Evolutionary conservation across 37 sponge, comb jelly and placozoan species (phyloP).

Genomic region (Geodia barretti): DNA sequence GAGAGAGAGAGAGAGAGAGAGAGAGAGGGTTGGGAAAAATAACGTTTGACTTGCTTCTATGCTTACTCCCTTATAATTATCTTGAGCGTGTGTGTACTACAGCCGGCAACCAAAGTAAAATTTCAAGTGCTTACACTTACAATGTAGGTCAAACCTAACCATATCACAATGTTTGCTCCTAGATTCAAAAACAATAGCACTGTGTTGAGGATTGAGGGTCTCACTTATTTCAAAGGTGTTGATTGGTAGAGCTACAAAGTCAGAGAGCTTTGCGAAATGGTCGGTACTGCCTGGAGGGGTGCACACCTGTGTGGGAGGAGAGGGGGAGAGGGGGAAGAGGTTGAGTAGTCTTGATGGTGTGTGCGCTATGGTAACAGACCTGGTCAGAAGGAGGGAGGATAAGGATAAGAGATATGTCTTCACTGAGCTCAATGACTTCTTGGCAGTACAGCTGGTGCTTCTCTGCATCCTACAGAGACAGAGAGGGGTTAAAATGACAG

Average conservation of each 20-base stretch:
- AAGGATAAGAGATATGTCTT: constrained; percentile 75
- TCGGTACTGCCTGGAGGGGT: constrained; percentile 77
- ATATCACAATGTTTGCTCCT: too few species aligned
- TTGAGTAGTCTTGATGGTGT: constrained; percentile 70
- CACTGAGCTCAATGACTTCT: constrained; percentile 87
- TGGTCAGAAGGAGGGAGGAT: constrained; percentile 74
- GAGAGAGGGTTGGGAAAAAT: too few species aligned
- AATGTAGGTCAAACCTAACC: too few species aligned
- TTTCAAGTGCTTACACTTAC: too few species aligned
- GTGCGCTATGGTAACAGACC: constrained; percentile 24
- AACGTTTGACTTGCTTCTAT: too few species aligned
- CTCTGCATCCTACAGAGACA: constrained; percentile 40
- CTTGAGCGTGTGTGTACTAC: too few species aligned
- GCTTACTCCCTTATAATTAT: too few species aligned
- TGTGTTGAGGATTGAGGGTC: neutral
- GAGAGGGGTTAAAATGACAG: neutral
- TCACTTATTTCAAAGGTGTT: constrained; percentile 79
- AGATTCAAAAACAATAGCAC: neutral
- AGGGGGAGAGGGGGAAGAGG: constrained; percentile 70
- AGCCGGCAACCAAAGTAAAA: too few species aligned
- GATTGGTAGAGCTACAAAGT: constrained; percentile 64
- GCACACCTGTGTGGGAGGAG: constrained; percentile 77
- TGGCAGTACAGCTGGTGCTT: constrained; percentile 67
- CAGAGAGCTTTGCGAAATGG: constrained; percentile 34
- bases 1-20: constrained; percentile 13